Conservation (phyloP, 1,140 invertebrate species). For the Drosophila pseudoananassae region DNA sequence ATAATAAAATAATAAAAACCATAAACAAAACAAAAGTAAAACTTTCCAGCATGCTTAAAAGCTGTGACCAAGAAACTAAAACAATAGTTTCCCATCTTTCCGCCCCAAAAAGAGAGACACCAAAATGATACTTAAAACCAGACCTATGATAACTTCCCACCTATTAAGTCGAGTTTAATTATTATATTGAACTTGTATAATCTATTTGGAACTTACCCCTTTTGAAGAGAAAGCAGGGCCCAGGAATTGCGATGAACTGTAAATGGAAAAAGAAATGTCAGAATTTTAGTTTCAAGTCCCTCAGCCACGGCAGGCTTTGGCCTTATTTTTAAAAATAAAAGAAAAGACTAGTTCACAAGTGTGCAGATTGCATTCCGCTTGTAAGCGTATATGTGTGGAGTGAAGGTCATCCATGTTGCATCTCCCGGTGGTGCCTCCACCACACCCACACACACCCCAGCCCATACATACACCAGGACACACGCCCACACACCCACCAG, state of each 20-base stretch:
- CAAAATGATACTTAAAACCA: neutral
- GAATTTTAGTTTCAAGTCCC: conserved; percentile 7
- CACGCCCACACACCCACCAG: conserved; percentile 9
- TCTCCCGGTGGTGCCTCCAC: conserved; percentile 38
- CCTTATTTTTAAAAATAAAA: conserved; percentile 60
- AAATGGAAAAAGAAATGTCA: neutral
- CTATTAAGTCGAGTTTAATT: neutral
- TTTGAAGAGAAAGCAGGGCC: neutral
- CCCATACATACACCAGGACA: conserved; percentile 5
- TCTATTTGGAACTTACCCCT: conserved; percentile 15
- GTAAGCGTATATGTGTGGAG: neutral
- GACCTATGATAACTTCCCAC: neutral
- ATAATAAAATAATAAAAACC: conserved; percentile 53
- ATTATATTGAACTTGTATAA: neutral
- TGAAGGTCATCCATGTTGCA: conserved; percentile 56
- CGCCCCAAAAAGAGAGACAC: neutral
- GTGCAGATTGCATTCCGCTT: neutral
- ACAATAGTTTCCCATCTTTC: neutral
- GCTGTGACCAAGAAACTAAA: conserved; percentile 25
- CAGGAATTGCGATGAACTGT: conserved; percentile 7
- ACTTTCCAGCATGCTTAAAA: conserved; percentile 34
- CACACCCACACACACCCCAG: conserved; percentile 9
- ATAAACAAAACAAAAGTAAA: conserved; percentile 13
- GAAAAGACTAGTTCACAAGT: neutral
- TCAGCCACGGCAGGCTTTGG: conserved; percentile 22